Evolutionary conservation across 2,113 vertebrate genomes (phyloP), one percentile per base, ranked within the genome.

Genomic region (Regulus satrapa): DNA sequence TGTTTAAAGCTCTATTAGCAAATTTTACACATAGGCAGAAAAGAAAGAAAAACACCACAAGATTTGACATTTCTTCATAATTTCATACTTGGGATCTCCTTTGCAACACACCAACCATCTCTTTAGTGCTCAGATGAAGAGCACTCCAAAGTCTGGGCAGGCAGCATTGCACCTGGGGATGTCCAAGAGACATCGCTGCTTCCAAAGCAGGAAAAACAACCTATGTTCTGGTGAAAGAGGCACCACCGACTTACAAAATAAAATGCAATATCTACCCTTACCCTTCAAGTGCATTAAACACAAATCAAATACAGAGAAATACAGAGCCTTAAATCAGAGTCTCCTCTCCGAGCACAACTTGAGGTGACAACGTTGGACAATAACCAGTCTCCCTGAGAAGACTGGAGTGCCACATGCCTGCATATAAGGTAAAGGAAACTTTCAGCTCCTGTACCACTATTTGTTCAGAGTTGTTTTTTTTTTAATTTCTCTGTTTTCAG

Each of bases 401-500:
- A 63, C 45, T 68, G 40, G 14, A 58, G 58, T 61, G 45, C 43
- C 31, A 68, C 43, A 45, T 7, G 8, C 31, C 45, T 79, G 16
- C 28, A 41, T 9, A 26, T 4, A 71, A 79, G 9, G 26, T 43
- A 58, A 85, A 89, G 23, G 51, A 89, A 87, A 71, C 48, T 81
- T 81, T 41, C 69, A 56, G 19, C 11, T 56, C 12, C 34, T 55
- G 6, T 19, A 71, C 20, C 29, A 62, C 18, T 49, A 15, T 19
- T 71, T 31, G 12, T 12, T 34, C 0, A 0, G 7, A 4, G n/a
- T n/a, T n/a, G n/a, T n/a, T n/a, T 0, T 8, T 46, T 48, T 41
- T n/a, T 18, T 4, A 4, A 38, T 51, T 52, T 20, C 19, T 66
- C 29, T 14, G 5, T 45, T 94, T 76, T 36, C 88, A 56, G n/a